Percentiles rank a stretch among this genome's conserved stretches.
Evolutionary conservation across 2,113 vertebrate genomes (phyloP).

Genomic region (Rissa tridactyla): DNA sequence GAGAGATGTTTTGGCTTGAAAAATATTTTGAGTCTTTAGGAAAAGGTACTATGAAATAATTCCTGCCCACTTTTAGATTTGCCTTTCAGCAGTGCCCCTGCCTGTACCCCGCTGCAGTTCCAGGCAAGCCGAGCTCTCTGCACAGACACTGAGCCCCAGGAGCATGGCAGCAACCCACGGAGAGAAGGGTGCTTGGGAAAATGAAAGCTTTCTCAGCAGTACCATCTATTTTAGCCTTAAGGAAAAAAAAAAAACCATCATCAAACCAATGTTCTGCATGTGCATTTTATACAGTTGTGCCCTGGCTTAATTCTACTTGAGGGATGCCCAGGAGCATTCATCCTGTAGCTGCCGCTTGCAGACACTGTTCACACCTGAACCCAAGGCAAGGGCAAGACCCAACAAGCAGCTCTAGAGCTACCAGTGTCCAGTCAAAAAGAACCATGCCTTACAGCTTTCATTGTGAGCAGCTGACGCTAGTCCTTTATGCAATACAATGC

Average conservation of each 20-base stretch:
- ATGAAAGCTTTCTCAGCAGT: not conserved
- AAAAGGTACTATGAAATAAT: not conserved
- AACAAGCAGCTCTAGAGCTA: not conserved
- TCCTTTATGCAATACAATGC: not conserved
- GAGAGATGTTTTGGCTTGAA: not conserved
- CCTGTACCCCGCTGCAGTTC: rapidly evolving
- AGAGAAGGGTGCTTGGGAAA: not conserved
- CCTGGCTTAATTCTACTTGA: not conserved
- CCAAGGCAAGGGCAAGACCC: not conserved
- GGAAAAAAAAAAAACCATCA: not conserved
- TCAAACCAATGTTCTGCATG: not conserved
- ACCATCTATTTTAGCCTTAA: not conserved
- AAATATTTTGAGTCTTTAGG: not conserved
- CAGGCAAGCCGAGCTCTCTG: not conserved
- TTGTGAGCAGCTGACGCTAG: rapidly evolving
- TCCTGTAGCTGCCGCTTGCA: no score
- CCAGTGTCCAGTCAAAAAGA: no score
- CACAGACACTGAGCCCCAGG: rapidly evolving
- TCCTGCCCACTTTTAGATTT: not conserved
- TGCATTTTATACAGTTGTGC: not conserved
- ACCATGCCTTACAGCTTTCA: no score
- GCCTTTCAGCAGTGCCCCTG: not conserved
- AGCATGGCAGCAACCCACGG: not conserved
- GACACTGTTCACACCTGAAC: not conserved
- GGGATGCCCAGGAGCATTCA: no score